Conservation (phyloP, 2,113 vertebrate species). For the Melanerpes formicivorus region DNA sequence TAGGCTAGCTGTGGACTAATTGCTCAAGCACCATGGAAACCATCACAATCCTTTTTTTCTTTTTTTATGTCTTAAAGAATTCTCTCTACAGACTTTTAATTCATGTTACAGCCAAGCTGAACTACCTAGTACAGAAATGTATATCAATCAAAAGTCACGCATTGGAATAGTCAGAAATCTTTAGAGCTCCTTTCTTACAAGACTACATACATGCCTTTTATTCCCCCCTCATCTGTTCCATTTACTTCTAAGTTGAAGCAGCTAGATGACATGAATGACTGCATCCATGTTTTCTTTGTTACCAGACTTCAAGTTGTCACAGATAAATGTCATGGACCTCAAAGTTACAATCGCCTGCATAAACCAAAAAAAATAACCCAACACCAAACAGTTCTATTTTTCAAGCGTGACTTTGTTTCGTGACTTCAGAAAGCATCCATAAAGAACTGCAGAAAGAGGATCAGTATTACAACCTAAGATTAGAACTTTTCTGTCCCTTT, state of each 20-base stretch:
- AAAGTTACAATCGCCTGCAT: neutral
- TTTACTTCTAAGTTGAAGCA: neutral
- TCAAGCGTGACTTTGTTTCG: neutral
- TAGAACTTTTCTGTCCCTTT: neutral
- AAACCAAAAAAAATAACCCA: too few species aligned
- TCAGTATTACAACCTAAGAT: neutral
- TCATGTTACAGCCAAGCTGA: neutral
- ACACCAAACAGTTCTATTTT: neutral
- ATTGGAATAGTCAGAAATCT: neutral
- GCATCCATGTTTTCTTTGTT: neutral
- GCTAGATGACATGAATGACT: neutral
- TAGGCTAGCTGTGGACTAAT: neutral
- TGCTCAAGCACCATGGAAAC: neutral
- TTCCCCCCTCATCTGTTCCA: neutral
- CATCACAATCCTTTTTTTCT: neutral
- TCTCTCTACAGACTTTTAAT: neutral
- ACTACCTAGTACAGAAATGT: neutral
- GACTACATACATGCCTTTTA: fast-evolving
- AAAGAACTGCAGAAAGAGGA: neutral
- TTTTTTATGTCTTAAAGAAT: neutral
- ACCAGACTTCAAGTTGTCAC: neutral
- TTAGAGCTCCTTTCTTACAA: neutral
- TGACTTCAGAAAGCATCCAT: neutral
- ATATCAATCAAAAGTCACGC: neutral
- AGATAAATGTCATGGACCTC: neutral